phyloP scores from a whole-genome alignment of 2,888 invertebrate genomes.

The Polylopha cassiicola region DNA sequence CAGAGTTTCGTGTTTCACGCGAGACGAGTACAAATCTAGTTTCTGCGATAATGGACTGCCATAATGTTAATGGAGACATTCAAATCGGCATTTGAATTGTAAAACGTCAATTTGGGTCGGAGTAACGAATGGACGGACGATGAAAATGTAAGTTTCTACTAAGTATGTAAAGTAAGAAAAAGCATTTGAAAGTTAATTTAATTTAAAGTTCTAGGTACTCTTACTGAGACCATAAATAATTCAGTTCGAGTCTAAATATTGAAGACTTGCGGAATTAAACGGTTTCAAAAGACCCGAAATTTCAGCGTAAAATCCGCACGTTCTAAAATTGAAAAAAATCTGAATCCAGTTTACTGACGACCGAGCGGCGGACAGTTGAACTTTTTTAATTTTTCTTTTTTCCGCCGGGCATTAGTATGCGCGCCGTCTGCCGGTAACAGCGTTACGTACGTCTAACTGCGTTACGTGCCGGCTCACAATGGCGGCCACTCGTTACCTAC shows the following conservation, averaged over 20 bases:
- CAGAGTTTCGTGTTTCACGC: slow-evolving; percentile 31
- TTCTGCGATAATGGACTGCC: slow-evolving; percentile 19
- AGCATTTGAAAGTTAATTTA: no score
- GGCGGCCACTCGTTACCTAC: slow-evolving; percentile 71
- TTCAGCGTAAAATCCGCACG: slow-evolving; percentile 16
- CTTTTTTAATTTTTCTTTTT: slow-evolving; percentile 42
- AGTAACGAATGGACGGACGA: slow-evolving; percentile 5
- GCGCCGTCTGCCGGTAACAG: slow-evolving; percentile 54
- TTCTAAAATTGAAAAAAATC: slow-evolving; percentile 32
- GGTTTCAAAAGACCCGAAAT: slow-evolving; percentile 10
- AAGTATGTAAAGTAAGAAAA: no score
- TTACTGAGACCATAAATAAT: no score
- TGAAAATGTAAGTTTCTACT: no score
- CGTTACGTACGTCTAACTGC: slow-evolving; percentile 49
- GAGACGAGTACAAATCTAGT: slow-evolving; percentile 30
- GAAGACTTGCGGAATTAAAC: slow-evolving; percentile 1
- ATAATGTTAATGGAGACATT: slow-evolving; percentile 25
- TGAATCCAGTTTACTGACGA: slow-evolving; percentile 48
- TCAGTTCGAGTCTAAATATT: no score
- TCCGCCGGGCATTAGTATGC: slow-evolving; percentile 60
- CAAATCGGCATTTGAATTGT: slow-evolving; percentile 25
- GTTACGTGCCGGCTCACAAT: slow-evolving; percentile 49
- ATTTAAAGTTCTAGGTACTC: no score
- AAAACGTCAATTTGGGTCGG: slow-evolving; percentile 23
- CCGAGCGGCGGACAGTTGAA: slow-evolving; percentile 35